Percentiles rank a stretch among this genome's conserved stretches.
phyloP scores from a whole-genome alignment of 2,797 vertebrate species.

The Epinephelus malabaricus region DNA sequence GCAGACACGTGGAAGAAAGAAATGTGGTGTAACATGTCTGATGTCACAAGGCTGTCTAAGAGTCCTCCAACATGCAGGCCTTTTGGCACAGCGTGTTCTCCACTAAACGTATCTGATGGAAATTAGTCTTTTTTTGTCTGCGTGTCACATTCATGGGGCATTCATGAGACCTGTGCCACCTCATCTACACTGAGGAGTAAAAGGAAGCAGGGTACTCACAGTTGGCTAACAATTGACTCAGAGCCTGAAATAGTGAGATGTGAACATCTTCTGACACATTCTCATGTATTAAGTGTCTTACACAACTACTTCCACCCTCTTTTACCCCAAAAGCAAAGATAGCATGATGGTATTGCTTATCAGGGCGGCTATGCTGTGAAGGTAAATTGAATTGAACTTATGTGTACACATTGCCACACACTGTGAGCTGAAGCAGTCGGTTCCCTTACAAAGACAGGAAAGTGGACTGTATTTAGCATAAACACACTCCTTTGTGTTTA shows the following conservation, averaged over 20 bases:
- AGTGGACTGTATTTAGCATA: not conserved
- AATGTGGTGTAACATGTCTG: not conserved
- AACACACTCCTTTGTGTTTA: not conserved
- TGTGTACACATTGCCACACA: not conserved
- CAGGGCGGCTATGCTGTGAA: not conserved
- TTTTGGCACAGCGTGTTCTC: not conserved
- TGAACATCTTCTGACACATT: not conserved
- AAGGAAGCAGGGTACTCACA: not conserved
- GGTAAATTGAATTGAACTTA: not conserved
- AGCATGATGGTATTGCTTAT: not conserved
- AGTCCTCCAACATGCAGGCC: not conserved
- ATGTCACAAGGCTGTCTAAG: not conserved
- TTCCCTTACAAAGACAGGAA: not conserved
- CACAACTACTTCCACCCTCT: not conserved
- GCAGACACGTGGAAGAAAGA: not conserved
- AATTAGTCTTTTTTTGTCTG: not conserved
- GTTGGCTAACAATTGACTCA: not conserved
- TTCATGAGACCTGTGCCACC: slow-evolving; percentile 3
- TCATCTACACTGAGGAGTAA: not conserved
- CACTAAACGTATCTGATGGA: not conserved
- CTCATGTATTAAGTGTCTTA: too few relatives aligned
- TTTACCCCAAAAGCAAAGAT: not conserved
- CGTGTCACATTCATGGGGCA: slow-evolving; percentile 1
- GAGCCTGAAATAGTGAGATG: not conserved
- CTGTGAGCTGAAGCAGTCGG: not conserved